Percentiles rank a stretch among this genome's conserved stretches.
Evolutionary conservation across 2,888 invertebrate species (phyloP).

Genomic region (Limenitis camilla): DNA sequence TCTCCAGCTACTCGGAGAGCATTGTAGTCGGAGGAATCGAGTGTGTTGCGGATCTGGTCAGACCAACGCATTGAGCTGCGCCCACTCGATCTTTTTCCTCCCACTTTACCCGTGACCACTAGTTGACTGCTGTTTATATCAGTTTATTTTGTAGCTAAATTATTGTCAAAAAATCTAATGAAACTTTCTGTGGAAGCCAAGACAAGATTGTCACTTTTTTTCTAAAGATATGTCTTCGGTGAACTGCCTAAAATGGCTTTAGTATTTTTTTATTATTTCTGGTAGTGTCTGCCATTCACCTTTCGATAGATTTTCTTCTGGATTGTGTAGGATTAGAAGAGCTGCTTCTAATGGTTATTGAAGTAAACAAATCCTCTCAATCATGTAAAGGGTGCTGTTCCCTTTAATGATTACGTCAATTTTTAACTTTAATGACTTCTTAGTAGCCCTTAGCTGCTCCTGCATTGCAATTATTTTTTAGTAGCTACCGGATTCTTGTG

Average conservation of each 20-base stretch:
- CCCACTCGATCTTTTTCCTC: no score
- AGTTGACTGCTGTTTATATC: no score
- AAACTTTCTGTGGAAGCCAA: constrained; percentile 25
- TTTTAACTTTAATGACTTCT: constrained; percentile 24
- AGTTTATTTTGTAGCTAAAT: no score
- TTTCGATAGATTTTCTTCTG: constrained; percentile 27
- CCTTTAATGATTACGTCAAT: constrained; percentile 26
- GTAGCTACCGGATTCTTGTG: no score
- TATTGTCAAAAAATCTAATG: constrained; percentile 18
- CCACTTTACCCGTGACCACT: no score
- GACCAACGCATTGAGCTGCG: no score
- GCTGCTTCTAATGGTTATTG: constrained; percentile 27
- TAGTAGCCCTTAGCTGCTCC: constrained; percentile 19
- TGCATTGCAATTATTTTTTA: constrained; percentile 23
- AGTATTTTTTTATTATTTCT: constrained; percentile 29
- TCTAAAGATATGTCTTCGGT: constrained; percentile 28
- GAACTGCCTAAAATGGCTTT: constrained; percentile 26
- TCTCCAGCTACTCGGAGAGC: no score
- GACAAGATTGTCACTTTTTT: constrained; percentile 26
- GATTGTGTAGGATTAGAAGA: constrained; percentile 27
- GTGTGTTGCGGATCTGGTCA: no score
- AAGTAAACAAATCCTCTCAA: constrained; percentile 26
- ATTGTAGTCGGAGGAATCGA: no score
- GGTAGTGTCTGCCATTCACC: constrained; percentile 27
- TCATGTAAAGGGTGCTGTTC: constrained; percentile 28